Base-by-base conservation (phyloP, 2,888 invertebrate genomes). In the Ophion slaviceki region DNA sequence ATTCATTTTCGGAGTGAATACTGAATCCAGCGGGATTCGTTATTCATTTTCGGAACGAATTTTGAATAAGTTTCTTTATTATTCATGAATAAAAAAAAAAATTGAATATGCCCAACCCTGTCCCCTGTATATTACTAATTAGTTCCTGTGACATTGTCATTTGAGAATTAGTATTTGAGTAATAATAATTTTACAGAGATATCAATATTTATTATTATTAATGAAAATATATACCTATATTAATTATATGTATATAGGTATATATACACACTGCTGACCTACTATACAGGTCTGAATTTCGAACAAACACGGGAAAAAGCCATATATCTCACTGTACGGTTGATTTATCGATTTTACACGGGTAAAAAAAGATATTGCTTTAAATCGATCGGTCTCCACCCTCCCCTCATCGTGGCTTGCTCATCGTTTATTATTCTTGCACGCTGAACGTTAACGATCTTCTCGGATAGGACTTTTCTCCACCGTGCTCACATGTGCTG, bases 311-410 rank as follows among this genome's bases (percentile, higher is more conserved):
- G 32, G 53, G 45, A 74, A 67, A 67, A 45, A 59, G 40, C 80
- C 20, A 45, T 17, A 32, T 8, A 74, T 45, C 72, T 5, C 53
- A 20, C 28, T 45, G 64, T 78, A 40, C 68, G 77, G n/a, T 62
- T 78, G 79, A 85, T 83, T 84, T 81, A 85, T 87, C 78, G 80
- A 84, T 87, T 81, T 81, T 67, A 57, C 76, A 68, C 61, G 64
- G n/a, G 17, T 47, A 59, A 40, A 67, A 74, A 79, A 74, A 79
- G 74, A 80, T 74, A 84, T 84, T 61, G 74, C 75, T 40, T 62
- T 61, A 72, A 79, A 83, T 72, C 64, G 75, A 79, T 66, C 5
- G 59, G 64, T 20, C 59, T 64, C 20, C 40, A 11, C 11, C 70
- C 28, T 8, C 28, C 14, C 17, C n/a, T 67, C 32, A 53, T 72